A percentile compares a stretch with the other conserved stretches of the same genome.
Conservation (phyloP, 1,140 invertebrate species). For the Elysia chlorotica region DNA sequence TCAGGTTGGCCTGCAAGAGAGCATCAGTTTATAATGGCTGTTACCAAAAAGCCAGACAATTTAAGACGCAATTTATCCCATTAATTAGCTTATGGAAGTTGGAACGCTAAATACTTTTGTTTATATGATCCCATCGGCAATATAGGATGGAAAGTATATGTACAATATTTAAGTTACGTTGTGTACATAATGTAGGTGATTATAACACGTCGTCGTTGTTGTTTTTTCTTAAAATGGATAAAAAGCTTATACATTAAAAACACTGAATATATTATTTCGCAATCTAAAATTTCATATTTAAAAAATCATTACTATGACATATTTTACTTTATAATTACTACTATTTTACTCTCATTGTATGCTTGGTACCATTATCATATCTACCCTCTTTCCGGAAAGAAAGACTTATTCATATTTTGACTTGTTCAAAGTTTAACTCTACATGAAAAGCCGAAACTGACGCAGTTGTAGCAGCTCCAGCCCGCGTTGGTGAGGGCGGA, state of each 20-base stretch:
- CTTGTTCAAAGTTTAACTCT: background rate
- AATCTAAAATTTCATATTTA: no score
- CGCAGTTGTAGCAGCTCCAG: conserved; percentile 31
- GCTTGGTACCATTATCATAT: background rate
- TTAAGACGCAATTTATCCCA: no score
- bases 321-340: background rate
- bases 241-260: no score
- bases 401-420: background rate
- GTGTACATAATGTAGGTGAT: no score
- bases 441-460: no score
- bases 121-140: background rate
- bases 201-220: no score
- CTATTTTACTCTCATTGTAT: background rate
- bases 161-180: background rate
- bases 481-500: conserved; percentile 16
- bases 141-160: background rate
- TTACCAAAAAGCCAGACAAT: background rate
- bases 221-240: no score
- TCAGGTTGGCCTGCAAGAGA: conserved; percentile 16
- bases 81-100: background rate
- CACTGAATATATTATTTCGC: no score
- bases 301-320: background rate
- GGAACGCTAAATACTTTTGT: background rate
- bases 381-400: background rate
- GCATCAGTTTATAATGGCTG: background rate